Base-by-base conservation (phyloP, 1,140 invertebrate genomes). In the Ridgeia piscesae region DNA sequence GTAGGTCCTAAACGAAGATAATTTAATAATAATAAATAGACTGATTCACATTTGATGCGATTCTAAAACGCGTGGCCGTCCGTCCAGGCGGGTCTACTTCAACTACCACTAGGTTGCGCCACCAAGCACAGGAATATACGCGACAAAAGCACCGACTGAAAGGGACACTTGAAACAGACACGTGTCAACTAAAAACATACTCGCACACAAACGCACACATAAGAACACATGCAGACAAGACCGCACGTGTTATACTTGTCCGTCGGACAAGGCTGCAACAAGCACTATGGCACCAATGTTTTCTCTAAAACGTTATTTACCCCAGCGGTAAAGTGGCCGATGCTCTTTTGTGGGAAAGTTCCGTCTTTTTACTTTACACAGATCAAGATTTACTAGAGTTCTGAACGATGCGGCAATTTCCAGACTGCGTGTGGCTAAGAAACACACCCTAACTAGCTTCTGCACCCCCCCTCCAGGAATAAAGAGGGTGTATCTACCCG, bases 11-110 rank as follows among this genome's bases (percentile, higher is more conserved):
- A 77, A 77, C 27, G 27, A 77, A 77, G 58, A 77, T 77, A 77
- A 77, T 77, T 77, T 77, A 77, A 77, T 42, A 77, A 77, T 42
- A 42, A 42, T 77, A 77, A 77, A 77, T 77, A 77, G 4, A 77
- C 58, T 77, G 58, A 31, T 77, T 77, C 58, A 77, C 58, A 77
- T 77, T 77, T 77, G 58, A 77, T 77, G 58, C 58, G 58, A 77
- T 77, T 77, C 58, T 77, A 77, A 77, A 42, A 21, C 58, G 2
- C 27, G 14, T 4, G 2, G 27, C 58, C 58, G 27, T 77, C 58
- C 58, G 27, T 77, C 17, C 58, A 77, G 11, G 27, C 42, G 42
- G 11, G 58, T 77, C 58, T 1, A 77, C 58, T 21, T 77, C 11
- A 77, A 77, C 17, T 77, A 77, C 11, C 58, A 77, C 58, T 77